Conservation (phyloP, 2,888 invertebrate genomes). For the Meganola albula region DNA sequence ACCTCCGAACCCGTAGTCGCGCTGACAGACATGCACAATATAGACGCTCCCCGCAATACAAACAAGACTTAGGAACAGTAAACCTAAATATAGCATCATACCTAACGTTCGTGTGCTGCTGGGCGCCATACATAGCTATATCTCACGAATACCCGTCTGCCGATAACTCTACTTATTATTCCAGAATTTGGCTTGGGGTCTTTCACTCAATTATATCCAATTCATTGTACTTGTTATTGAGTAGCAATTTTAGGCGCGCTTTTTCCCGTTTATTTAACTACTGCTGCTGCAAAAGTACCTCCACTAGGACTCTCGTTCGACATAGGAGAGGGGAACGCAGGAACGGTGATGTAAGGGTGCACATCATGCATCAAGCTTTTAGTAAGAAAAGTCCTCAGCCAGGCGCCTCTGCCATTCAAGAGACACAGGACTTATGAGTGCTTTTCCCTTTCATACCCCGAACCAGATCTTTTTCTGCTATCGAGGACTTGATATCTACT, state of each 20-base stretch:
- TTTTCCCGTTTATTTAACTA: slow-evolving; percentile 87
- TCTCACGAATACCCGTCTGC: slow-evolving; percentile 70
- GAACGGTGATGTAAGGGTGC: slow-evolving; percentile 82
- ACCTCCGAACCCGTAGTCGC: slow-evolving; percentile 68
- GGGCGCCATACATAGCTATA: slow-evolving; percentile 82
- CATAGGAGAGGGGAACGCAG: slow-evolving; percentile 66
- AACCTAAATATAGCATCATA: slow-evolving; percentile 82
- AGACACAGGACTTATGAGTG: slow-evolving; percentile 34
- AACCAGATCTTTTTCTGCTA: too few species aligned
- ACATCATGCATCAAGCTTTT: slow-evolving; percentile 77
- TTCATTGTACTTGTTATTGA: slow-evolving; percentile 79
- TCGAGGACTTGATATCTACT: too few species aligned
- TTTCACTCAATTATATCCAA: slow-evolving; percentile 83
- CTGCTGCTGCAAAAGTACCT: slow-evolving; percentile 84
- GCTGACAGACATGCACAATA: slow-evolving; percentile 73
- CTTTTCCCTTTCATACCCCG: background rate
- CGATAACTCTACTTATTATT: slow-evolving; percentile 78
- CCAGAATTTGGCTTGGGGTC: slow-evolving; percentile 83
- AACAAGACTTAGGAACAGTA: slow-evolving; percentile 79
- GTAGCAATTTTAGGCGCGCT: slow-evolving; percentile 82
- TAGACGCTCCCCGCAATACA: slow-evolving; percentile 79
- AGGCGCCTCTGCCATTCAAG: slow-evolving; percentile 21
- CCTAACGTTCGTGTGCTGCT: slow-evolving; percentile 78
- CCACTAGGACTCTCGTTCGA: slow-evolving; percentile 81
- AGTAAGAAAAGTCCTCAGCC: slow-evolving; percentile 66